These are phyloP conservation scores for Scolopax bukidnonensis DNA, from an alignment of 2,797 vertebrate species.

Conservation along the genomic window DNA sequence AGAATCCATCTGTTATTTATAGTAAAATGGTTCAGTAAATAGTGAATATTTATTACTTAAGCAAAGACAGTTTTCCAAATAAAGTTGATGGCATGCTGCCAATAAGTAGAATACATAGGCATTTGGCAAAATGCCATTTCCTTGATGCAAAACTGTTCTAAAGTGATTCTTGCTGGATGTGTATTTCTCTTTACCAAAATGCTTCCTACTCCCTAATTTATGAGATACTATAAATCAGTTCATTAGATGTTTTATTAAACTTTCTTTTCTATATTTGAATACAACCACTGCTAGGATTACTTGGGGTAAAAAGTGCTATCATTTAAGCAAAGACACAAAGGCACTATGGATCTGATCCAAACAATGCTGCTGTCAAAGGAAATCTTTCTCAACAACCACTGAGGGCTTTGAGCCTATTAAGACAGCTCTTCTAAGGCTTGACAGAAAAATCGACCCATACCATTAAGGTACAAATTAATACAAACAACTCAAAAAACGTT, in stretches of 20 bases:
- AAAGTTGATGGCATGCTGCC: constrained; percentile 34
- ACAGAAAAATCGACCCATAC: not conserved
- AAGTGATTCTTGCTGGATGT: constrained; percentile 17
- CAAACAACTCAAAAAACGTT: not conserved
- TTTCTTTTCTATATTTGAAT: constrained; percentile 20
- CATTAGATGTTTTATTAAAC: constrained; percentile 4
- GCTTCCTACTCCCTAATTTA: constrained; percentile 41
- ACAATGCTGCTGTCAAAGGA: not conserved
- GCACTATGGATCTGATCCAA: not conserved
- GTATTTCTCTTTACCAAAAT: constrained; percentile 41
- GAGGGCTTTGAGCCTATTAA: not conserved
- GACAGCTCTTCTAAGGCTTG: not conserved
- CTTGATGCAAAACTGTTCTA: constrained; percentile 36
- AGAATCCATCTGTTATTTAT: constrained; percentile 44
- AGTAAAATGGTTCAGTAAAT: constrained; percentile 54
- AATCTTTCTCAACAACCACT: not conserved
- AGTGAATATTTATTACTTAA: constrained; percentile 63
- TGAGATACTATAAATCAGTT: constrained; percentile 33
- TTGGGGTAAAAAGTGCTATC: not conserved
- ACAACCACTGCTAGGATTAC: not conserved
- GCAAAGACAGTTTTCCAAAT: constrained; percentile 53
- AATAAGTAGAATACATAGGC: constrained; percentile 1
- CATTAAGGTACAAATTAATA: not conserved
- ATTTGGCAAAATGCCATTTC: constrained; percentile 53
- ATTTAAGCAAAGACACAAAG: not conserved